Percentiles rank a stretch among this genome's conserved stretches.
phyloP scores from a whole-genome alignment of 2,113 vertebrate genomes.

The Suncus etruscus region DNA sequence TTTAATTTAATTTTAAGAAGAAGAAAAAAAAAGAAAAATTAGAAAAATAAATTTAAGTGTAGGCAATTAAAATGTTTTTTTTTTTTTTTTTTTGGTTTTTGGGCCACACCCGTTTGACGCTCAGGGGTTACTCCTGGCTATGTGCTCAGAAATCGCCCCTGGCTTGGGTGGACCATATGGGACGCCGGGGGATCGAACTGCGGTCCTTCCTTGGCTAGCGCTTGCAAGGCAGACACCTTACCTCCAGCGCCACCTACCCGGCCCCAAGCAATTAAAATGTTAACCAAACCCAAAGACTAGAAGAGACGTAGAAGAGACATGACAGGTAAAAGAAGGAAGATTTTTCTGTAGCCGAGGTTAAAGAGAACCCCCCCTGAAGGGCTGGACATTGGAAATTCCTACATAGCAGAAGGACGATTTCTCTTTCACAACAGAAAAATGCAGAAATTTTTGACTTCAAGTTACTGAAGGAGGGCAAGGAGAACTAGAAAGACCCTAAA shows the following conservation, averaged over 20 bases:
- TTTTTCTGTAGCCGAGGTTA: neutral
- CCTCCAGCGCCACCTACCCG: too few species aligned
- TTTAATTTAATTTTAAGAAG: slow-evolving; percentile 15
- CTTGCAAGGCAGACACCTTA: too few species aligned
- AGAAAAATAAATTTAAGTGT: slow-evolving; percentile 21
- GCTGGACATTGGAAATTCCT: neutral
- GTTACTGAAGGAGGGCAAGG: neutral
- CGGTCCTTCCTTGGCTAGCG: too few species aligned
- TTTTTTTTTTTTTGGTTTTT: too few species aligned
- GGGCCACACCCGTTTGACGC: too few species aligned
- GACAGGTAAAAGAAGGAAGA: neutral
- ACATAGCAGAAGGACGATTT: neutral
- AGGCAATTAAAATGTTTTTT: slow-evolving; percentile 22
- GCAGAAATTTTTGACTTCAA: neutral
- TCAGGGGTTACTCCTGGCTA: too few species aligned
- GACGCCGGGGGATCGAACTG: too few species aligned
- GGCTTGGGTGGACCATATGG: too few species aligned
- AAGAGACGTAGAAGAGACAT: neutral
- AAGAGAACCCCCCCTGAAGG: neutral
- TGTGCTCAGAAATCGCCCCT: too few species aligned
- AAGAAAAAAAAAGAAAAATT: neutral
- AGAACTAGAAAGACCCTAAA: neutral
- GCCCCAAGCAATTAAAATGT: slow-evolving; percentile 25
- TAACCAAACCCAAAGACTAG: neutral
- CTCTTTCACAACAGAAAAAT: slow-evolving; percentile 4